These are phyloP conservation scores for Choloepus hoffmanni DNA, from an alignment of 2,113 vertebrate genomes.

Conservation along the genomic window DNA sequence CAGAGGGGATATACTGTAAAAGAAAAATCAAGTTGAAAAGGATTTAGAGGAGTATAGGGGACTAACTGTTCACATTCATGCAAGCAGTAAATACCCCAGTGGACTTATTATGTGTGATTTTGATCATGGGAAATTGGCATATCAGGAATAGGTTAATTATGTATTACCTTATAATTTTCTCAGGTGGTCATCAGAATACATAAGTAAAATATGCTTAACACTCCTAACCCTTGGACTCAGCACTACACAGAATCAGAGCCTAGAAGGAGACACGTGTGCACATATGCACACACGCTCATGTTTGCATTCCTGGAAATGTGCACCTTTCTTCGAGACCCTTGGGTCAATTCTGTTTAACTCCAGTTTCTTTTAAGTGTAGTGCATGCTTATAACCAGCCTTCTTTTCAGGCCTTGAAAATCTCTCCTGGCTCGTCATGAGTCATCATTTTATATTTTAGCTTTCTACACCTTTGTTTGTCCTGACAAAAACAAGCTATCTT, in stretches of 20 bases:
- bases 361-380: not conserved
- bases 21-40: not conserved
- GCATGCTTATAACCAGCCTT: constrained; percentile 8
- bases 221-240: not conserved
- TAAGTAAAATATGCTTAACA: not conserved
- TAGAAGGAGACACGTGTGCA: not conserved
- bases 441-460: constrained; percentile 49
- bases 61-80: not conserved
- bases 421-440: not conserved
- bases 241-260: not conserved
- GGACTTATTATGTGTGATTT: constrained; percentile 26
- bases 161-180: constrained; percentile 10
- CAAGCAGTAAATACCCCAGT: not conserved
- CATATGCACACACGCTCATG: not conserved
- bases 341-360: constrained; percentile 24
- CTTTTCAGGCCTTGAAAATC: not conserved
- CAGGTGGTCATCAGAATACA: not conserved
- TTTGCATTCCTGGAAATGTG: not conserved
- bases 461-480: constrained; percentile 6
- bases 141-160: not conserved
- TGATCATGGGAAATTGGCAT: not conserved
- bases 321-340: not conserved
- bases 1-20: not conserved
- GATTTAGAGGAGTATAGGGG: not conserved
- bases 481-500: constrained; percentile 16